phyloP scores from a whole-genome alignment of 2,888 invertebrate genomes.

The Liposcelis brunnea region DNA sequence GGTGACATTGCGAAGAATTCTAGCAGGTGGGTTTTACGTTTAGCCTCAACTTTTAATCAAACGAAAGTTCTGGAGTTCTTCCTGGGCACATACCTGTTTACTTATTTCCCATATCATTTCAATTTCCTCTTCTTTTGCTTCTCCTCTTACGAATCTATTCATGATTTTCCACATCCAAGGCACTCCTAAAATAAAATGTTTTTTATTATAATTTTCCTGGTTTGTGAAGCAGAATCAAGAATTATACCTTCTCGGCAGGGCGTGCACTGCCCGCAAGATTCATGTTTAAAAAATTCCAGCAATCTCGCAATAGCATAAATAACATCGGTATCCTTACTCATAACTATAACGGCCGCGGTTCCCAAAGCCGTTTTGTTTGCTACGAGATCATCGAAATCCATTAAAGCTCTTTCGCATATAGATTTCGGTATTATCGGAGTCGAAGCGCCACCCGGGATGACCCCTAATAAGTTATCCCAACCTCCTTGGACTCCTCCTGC shows the following conservation, averaged over 20 bases:
- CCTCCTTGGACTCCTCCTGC: conserved; percentile 44
- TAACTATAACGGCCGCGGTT: conserved; percentile 45
- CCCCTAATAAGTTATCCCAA: conserved; percentile 43
- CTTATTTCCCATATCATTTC: conserved; percentile 40
- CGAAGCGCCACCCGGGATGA: conserved; percentile 48
- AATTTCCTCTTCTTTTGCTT: conserved; percentile 35
- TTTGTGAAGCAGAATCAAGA: too few species aligned
- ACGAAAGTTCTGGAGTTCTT: too few species aligned
- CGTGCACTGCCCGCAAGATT: conserved; percentile 37
- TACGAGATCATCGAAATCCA: conserved; percentile 46
- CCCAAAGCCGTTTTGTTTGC: conserved; percentile 39
- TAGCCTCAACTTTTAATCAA: too few species aligned
- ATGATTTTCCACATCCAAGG: conserved; percentile 44
- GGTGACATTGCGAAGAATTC: too few species aligned
- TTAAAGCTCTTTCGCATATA: conserved; percentile 39
- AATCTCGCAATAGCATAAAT: conserved; percentile 40
- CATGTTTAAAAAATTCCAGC: conserved; percentile 43
- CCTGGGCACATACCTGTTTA: conserved; percentile 36
- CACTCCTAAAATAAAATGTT: conserved; percentile 40
- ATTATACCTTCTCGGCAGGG: conserved; percentile 22
- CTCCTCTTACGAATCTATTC: conserved; percentile 30
- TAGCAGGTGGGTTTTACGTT: too few species aligned
- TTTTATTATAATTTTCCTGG: too few species aligned
- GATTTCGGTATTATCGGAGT: conserved; percentile 39
- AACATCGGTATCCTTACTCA: conserved; percentile 42